Evolutionary conservation across 2,888 invertebrate genomes (phyloP), one percentile per base, ranked within the genome.

Genomic region (Hirtodrosophila trivittata): DNA sequence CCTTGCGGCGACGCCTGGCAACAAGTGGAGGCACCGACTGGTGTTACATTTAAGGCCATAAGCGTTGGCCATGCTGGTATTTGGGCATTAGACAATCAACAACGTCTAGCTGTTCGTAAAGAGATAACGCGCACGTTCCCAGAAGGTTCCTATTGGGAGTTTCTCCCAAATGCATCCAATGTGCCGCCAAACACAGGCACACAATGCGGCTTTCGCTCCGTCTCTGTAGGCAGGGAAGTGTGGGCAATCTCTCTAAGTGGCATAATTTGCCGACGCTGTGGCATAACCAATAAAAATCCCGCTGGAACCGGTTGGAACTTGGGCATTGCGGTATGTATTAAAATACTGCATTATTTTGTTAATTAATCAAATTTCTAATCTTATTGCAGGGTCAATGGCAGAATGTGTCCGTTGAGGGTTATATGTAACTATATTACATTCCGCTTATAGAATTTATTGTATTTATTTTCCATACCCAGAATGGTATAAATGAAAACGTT

Each of bases 61-160:
- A 94, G 96, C 0, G 94, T 95, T 10, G 96, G 95, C 1, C 91
- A 92, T 18, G 91, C 92, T 16, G 93, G 94, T 0, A 95, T 97
- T 5, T 97, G 97, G 97, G 96, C 94, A 0, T 89, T 97, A 21
- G 95, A 97, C 75, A 92, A 93, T 14, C 93, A 93, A 68, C 95
- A 95, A 25, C 92, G 93, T 55, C 89, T 97, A 52, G 95, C 95
- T 76, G 94, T 96, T 6, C 93, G 97, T 51, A 94, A 94, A 58
- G 95, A 95, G 87, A 93, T 97, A 45, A 94, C 94, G 1, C 91
- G 92, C 26, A 93, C 94, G 26, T 95, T 94, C 77, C 96, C 95
- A 0, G 96, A 95, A 88, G 97, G 97, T 21, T 95, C 95, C 16
- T 93, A 95, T 84, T 97, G 97, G 97, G 95, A 95, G 90, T 92